Evolutionary conservation across 2,888 invertebrate species (phyloP).

Genomic region (Sthenelais limicola): DNA sequence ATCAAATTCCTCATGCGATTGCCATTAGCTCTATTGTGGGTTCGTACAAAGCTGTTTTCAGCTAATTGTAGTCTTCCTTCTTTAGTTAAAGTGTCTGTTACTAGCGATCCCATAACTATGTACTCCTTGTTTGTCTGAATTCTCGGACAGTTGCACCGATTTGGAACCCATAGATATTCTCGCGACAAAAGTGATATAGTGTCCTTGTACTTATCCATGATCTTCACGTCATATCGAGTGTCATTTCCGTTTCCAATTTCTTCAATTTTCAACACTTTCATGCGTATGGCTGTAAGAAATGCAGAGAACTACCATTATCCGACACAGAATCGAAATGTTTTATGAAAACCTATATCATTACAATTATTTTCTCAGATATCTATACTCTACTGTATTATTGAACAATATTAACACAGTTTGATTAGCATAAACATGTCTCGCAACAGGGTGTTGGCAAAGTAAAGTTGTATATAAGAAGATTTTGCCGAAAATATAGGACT

Average conservation of each 20-base stretch:
- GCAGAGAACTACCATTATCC: too few relatives aligned
- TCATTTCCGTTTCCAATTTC: conserved; percentile 17
- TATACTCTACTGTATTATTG: too few relatives aligned
- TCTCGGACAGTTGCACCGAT: conserved; percentile 37
- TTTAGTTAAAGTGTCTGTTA: not conserved
- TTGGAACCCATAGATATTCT: conserved; percentile 34
- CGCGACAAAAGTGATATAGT: conserved; percentile 6
- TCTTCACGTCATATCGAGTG: conserved; percentile 31
- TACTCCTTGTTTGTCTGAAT: conserved; percentile 18
- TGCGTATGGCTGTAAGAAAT: conserved; percentile 2
- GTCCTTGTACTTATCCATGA: conserved; percentile 18
- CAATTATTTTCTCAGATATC: too few relatives aligned
- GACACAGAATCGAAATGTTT: too few relatives aligned
- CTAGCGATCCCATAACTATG: conserved; percentile 25
- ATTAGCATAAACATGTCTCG: too few relatives aligned
- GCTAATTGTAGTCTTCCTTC: conserved; percentile 22
- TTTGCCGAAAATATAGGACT: too few relatives aligned
- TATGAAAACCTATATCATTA: too few relatives aligned
- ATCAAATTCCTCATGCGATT: conserved; percentile 25
- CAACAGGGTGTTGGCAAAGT: too few relatives aligned
- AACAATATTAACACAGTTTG: too few relatives aligned
- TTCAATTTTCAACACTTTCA: not conserved
- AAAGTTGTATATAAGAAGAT: too few relatives aligned
- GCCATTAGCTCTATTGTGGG: conserved; percentile 3
- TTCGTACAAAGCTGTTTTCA: conserved; percentile 13